Percentiles rank a stretch among this genome's conserved stretches.
These are phyloP conservation scores for Acronicta aceris DNA, from an alignment of 2,888 invertebrate species.

Conservation along the genomic window DNA sequence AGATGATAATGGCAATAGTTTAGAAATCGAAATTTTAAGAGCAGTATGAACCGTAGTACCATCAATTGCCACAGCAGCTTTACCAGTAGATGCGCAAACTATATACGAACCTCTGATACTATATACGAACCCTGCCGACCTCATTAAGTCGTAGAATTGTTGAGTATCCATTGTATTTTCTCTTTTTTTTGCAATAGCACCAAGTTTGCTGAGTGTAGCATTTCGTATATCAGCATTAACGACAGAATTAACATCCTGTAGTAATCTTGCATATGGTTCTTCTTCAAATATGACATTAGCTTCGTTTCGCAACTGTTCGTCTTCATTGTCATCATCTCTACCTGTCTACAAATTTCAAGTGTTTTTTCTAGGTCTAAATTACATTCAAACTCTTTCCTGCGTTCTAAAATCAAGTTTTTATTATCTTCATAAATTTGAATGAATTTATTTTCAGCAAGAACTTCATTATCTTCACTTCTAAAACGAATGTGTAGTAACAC, in stretches of 20 bases:
- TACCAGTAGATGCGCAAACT: conserved; percentile 65
- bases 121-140: too few relatives aligned
- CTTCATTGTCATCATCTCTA: too few relatives aligned
- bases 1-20: conserved; percentile 26
- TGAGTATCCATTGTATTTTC: conserved; percentile 51
- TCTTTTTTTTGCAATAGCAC: conserved; percentile 50
- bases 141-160: conserved; percentile 50
- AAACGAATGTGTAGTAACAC: conserved; percentile 57
- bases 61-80: conserved; percentile 70
- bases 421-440: too few relatives aligned
- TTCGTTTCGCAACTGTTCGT: too few relatives aligned
- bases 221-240: conserved; percentile 48
- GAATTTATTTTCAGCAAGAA: too few relatives aligned
- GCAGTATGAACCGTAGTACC: conserved; percentile 72
- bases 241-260: conserved; percentile 41
- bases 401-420: too few relatives aligned
- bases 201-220: conserved; percentile 51
- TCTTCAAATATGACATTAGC: conserved; percentile 9
- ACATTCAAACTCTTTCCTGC: too few relatives aligned
- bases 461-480: too few relatives aligned
- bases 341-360: too few relatives aligned
- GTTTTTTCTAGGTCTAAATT: too few relatives aligned
- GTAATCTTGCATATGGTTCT: conserved; percentile 43
- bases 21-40: conserved; percentile 53
- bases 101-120: conserved; percentile 54